A percentile compares a stretch with the other conserved stretches of the same genome.
Evolutionary conservation across 2,888 invertebrate species (phyloP).

Genomic region (Rhaphigaster nebulosa): DNA sequence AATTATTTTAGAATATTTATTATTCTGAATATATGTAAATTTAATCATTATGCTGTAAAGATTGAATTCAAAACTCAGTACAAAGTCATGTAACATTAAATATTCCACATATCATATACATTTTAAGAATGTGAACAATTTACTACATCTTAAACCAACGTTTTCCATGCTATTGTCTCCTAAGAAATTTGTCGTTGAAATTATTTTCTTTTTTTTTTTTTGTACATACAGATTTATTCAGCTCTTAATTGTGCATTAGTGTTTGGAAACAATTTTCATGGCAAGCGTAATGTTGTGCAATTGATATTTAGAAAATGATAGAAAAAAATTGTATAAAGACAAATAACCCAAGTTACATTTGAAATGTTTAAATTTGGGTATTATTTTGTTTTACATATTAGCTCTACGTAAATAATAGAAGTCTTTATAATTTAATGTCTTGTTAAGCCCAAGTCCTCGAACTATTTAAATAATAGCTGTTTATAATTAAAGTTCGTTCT

Average conservation of each 20-base stretch:
- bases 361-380: background rate
- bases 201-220: background rate
- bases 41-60: no score
- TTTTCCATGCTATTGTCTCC: background rate
- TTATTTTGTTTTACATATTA: background rate
- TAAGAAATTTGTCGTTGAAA: background rate
- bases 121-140: background rate
- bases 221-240: background rate
- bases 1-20: no score
- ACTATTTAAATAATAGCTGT: no score
- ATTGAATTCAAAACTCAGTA: no score
- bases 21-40: no score
- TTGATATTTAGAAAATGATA: background rate
- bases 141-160: background rate
- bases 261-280: background rate
- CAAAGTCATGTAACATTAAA: no score
- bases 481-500: no score
- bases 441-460: background rate
- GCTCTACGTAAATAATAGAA: background rate
- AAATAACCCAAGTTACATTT: background rate
- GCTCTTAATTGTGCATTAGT: background rate
- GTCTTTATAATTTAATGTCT: background rate
- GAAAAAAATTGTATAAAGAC: background rate
- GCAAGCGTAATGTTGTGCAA: background rate
- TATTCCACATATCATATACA: background rate